phyloP scores from a whole-genome alignment of 2,113 vertebrate genomes.

The Dipodomys ordii region DNA sequence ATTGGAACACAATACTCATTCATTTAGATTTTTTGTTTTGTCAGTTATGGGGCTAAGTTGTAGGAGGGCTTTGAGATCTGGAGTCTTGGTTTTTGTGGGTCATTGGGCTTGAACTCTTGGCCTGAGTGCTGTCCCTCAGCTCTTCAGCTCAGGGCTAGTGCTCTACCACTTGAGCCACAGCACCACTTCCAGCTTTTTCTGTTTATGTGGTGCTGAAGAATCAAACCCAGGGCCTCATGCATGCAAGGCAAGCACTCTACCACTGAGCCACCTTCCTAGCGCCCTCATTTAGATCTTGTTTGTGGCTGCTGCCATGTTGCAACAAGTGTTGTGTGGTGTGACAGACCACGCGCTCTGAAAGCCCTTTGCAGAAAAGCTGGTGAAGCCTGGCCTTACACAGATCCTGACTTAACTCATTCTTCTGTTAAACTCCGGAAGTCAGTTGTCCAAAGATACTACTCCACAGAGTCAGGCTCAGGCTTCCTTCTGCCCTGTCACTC shows the following conservation, averaged over 20 bases:
- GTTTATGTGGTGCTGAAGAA: too few species aligned
- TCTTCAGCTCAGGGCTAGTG: too few species aligned
- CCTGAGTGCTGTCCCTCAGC: too few species aligned
- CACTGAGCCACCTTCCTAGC: too few species aligned
- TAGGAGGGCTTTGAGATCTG: too few species aligned
- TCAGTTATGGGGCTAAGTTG: too few species aligned
- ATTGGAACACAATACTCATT: not conserved
- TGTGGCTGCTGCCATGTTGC: not conserved
- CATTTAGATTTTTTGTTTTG: not conserved
- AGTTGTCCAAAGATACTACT: not conserved
- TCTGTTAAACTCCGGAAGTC: not conserved
- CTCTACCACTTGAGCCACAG: too few species aligned
- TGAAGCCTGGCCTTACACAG: not conserved
- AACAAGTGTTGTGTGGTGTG: not conserved
- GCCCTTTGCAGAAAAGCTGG: not conserved
- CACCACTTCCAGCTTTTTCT: too few species aligned
- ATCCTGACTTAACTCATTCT: not conserved
- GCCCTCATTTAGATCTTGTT: not conserved
- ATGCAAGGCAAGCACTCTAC: too few species aligned
- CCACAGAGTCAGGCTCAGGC: not conserved
- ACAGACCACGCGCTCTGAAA: not conserved
- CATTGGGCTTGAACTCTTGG: too few species aligned
- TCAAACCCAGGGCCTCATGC: too few species aligned
- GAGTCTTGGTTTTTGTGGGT: too few species aligned
- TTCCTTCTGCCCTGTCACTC: not conserved